These are phyloP conservation scores for Epinephelus cyanopodus DNA, from an alignment of 2,113 vertebrate genomes.

Conservation along the genomic window DNA sequence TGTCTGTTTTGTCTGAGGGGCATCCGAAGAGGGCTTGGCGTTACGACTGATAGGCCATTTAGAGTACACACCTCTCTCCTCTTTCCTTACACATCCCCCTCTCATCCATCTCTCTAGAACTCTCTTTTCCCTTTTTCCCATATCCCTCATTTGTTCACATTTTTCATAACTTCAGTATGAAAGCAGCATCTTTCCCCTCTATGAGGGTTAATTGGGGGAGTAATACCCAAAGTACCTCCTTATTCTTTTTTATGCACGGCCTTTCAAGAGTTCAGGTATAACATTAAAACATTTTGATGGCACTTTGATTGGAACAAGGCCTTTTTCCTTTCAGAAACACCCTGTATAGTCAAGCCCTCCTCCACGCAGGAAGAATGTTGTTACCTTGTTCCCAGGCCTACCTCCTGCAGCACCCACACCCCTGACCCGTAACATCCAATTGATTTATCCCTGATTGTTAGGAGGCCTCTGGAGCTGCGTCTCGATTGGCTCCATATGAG, in stretches of 20 bases:
- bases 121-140: background rate
- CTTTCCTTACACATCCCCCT: constrained; percentile 25
- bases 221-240: background rate
- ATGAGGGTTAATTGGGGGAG: constrained; percentile 35
- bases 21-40: constrained; percentile 71
- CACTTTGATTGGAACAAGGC: constrained; percentile 36
- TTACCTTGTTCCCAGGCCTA: constrained; percentile 78
- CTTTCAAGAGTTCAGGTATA: constrained; percentile 21
- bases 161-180: constrained; percentile 3
- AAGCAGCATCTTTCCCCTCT: background rate
- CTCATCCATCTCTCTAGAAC: constrained; percentile 2
- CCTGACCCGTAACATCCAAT: constrained; percentile 75
- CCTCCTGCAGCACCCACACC: constrained; percentile 70
- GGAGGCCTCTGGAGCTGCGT: constrained; percentile 70
- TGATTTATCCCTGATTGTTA: constrained; percentile 86
- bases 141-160: background rate
- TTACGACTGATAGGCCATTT: constrained; percentile 69
- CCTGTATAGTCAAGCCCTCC: constrained; percentile 42
- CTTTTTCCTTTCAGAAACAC: constrained; percentile 56
- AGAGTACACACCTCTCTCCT: constrained; percentile 54
- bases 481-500: constrained; percentile 83
- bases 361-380: constrained; percentile 47
- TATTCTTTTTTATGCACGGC: background rate
- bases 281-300: constrained; percentile 19
- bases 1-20: constrained; percentile 83